Conservation (phyloP, 2,888 invertebrate species). For the Drosophila seclusa region DNA sequence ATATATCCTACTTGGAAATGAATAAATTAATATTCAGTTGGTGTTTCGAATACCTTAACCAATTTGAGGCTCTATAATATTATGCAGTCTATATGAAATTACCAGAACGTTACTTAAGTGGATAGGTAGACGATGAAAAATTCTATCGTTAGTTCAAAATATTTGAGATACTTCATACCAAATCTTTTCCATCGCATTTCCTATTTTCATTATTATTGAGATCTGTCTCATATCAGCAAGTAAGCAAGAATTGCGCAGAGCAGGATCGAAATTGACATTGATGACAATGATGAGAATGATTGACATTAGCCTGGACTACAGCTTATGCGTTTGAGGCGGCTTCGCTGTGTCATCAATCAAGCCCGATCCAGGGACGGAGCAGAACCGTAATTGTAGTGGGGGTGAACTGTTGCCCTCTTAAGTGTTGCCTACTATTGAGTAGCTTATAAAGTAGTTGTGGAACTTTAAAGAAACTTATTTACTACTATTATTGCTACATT, state of each 20-base stretch:
- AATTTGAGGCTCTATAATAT: not conserved
- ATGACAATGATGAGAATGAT: slow-evolving; percentile 54
- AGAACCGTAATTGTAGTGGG: not conserved
- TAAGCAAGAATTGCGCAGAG: slow-evolving; percentile 32
- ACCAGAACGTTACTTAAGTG: not conserved
- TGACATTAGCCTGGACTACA: slow-evolving; percentile 52
- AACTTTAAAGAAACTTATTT: not conserved
- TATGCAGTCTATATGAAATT: not conserved
- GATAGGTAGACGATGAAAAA: not conserved
- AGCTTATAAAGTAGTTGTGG: not conserved
- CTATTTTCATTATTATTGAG: not conserved
- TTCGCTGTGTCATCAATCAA: slow-evolving; percentile 38
- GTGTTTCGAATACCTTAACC: too few relatives aligned
- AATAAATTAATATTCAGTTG: not conserved
- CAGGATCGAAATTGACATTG: slow-evolving; percentile 55
- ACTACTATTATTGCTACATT: not conserved
- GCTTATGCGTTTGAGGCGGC: slow-evolving; percentile 7
- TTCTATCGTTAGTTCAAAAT: not conserved
- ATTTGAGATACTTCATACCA: not conserved
- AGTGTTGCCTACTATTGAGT: not conserved
- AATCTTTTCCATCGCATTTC: not conserved
- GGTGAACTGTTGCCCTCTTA: not conserved
- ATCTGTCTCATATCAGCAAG: not conserved
- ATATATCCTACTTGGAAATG: not conserved
- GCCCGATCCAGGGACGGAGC: slow-evolving; percentile 16